phyloP scores from a whole-genome alignment of 2,888 invertebrate genomes.

The Anodontia alba region DNA sequence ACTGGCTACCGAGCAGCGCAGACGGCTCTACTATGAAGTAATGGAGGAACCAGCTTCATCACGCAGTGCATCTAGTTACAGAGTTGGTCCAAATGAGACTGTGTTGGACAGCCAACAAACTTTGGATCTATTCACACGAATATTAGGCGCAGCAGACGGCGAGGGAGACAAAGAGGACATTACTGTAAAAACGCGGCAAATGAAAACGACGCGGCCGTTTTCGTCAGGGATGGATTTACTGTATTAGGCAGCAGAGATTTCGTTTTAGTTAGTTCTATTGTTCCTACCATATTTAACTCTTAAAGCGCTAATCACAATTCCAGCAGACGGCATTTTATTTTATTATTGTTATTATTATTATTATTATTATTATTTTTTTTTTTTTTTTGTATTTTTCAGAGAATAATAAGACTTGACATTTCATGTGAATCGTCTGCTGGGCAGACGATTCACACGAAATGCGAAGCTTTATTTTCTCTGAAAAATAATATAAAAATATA shows the following conservation, averaged over 20 bases:
- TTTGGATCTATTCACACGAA: slow-evolving; percentile 82
- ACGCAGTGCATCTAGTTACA: slow-evolving; percentile 21
- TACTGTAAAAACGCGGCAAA: slow-evolving; percentile 65
- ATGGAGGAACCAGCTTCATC: slow-evolving; percentile 71
- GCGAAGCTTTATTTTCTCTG: too few species aligned
- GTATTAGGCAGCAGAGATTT: slow-evolving; percentile 61
- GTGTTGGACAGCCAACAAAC: slow-evolving; percentile 81
- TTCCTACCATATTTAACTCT: too few species aligned
- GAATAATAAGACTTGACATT: too few species aligned
- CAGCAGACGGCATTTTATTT: too few species aligned
- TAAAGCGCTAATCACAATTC: too few species aligned
- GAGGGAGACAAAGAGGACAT: slow-evolving; percentile 77
- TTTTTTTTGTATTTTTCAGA: too few species aligned
- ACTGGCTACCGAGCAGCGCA: slow-evolving; percentile 80
- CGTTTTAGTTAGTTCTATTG: too few species aligned
- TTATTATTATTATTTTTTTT: too few species aligned
- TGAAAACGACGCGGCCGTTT: slow-evolving; percentile 61
- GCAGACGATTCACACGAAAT: too few species aligned
- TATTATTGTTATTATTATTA: too few species aligned
- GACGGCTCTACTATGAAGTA: slow-evolving; percentile 79
- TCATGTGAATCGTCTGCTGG: too few species aligned
- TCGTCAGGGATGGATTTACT: slow-evolving; percentile 67
- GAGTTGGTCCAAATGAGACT: slow-evolving; percentile 61
- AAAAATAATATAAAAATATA: too few species aligned
- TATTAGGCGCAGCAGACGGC: slow-evolving; percentile 82